These are phyloP conservation scores for Champsocephalus esox DNA, from an alignment of 2,797 vertebrate species.

Conservation along the genomic window DNA sequence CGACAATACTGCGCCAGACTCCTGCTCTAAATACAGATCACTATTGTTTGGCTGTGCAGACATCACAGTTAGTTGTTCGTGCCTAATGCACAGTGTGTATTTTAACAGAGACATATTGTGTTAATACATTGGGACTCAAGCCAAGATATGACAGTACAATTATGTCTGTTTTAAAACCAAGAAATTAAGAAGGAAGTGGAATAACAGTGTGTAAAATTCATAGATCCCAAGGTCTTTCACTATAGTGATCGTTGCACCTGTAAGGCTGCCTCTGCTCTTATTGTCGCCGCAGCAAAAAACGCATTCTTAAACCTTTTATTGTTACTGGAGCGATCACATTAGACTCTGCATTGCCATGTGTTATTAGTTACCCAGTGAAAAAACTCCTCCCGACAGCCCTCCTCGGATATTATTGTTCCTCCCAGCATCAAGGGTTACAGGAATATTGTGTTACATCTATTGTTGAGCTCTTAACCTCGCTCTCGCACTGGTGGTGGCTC, in stretches of 20 bases:
- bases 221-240: background rate
- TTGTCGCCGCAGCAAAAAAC: constrained; percentile 7
- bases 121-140: background rate
- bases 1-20: constrained; percentile 37
- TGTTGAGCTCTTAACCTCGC: constrained; percentile 35
- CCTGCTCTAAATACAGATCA: constrained; percentile 47
- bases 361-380: constrained; percentile 15
- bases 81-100: constrained; percentile 6
- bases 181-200: constrained; percentile 19
- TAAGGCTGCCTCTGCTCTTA: background rate
- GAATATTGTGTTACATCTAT: constrained; percentile 59
- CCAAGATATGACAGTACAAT: background rate
- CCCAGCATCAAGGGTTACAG: constrained; percentile 30
- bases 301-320: constrained; percentile 18
- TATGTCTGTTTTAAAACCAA: constrained; percentile 13
- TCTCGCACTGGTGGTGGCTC: background rate
- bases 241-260: background rate
- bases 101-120: background rate
- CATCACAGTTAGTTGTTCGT: constrained; percentile 6
- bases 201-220: background rate
- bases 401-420: constrained; percentile 32
- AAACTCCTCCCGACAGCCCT: constrained; percentile 1
- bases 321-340: constrained; percentile 10
- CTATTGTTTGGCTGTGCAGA: constrained; percentile 38
- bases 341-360: constrained; percentile 11